Conservation (phyloP, 2,888 invertebrate species). For the Mesochorus sp. region DNA sequence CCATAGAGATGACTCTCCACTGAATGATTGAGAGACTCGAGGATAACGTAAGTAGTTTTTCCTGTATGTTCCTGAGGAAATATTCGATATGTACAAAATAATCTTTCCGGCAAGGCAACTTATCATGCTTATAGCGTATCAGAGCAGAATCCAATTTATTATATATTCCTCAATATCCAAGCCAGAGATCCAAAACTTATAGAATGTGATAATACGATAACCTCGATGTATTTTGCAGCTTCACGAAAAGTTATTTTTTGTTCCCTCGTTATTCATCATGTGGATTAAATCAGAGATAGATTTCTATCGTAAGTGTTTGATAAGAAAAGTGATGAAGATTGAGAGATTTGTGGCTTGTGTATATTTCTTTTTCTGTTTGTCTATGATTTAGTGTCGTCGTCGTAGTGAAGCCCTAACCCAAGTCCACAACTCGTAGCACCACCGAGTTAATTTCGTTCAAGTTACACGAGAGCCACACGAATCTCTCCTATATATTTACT, state of each 20-base stretch:
- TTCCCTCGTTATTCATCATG: neutral
- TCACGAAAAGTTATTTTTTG: neutral
- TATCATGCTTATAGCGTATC: neutral
- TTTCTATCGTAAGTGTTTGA: constrained; percentile 1
- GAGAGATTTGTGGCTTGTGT: constrained; percentile 14
- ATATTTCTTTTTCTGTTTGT: constrained; percentile 5
- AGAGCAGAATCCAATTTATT: neutral
- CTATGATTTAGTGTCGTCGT: constrained; percentile 3
- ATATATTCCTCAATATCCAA: neutral
- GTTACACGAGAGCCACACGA: too few species aligned
- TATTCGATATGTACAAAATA: neutral
- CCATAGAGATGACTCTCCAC: neutral
- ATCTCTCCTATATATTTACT: neutral
- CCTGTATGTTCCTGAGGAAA: neutral
- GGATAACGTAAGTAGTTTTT: neutral
- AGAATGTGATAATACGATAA: neutral
- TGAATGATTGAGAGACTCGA: neutral
- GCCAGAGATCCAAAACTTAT: neutral
- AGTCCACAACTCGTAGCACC: neutral
- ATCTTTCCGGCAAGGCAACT: neutral
- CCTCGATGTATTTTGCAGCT: neutral
- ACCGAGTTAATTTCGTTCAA: constrained; percentile 46
- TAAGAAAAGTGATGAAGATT: constrained; percentile 21
- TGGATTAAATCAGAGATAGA: neutral
- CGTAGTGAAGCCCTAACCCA: neutral